Conservation (phyloP, 2,113 vertebrate genomes). For the Tichodroma muraria region DNA sequence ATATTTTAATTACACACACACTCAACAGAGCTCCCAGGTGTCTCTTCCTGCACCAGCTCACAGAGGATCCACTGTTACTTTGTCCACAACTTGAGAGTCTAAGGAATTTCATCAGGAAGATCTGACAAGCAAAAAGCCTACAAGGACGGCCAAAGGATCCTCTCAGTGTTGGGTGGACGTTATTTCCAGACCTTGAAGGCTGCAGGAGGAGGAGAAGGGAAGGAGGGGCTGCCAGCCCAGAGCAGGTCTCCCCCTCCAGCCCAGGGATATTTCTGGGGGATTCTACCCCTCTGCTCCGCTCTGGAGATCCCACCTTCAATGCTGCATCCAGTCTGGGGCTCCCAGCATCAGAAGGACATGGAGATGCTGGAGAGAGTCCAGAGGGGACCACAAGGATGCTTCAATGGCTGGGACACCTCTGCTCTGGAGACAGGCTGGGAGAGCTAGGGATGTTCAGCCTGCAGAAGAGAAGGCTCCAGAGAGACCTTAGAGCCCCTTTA, state of each 20-base stretch:
- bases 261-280: neutral
- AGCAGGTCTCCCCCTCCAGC: neutral
- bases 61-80: neutral
- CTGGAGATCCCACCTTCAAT: neutral
- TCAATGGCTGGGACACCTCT: neutral
- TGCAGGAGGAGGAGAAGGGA: neutral
- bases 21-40: neutral
- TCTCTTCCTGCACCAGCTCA: neutral
- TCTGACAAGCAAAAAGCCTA: neutral
- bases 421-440: neutral
- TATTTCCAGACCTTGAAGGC: neutral
- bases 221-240: neutral
- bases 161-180: too few species aligned
- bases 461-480: neutral
- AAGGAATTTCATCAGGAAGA: neutral
- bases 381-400: neutral
- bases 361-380: neutral
- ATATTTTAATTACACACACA: neutral
- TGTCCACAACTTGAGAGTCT: neutral
- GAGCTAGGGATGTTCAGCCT: neutral
- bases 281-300: neutral
- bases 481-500: neutral
- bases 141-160: neutral
- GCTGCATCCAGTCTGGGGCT: neutral
- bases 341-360: fast-evolving